These are phyloP conservation scores for Emberiza fucata DNA, from an alignment of 2,113 vertebrate species.

Conservation along the genomic window DNA sequence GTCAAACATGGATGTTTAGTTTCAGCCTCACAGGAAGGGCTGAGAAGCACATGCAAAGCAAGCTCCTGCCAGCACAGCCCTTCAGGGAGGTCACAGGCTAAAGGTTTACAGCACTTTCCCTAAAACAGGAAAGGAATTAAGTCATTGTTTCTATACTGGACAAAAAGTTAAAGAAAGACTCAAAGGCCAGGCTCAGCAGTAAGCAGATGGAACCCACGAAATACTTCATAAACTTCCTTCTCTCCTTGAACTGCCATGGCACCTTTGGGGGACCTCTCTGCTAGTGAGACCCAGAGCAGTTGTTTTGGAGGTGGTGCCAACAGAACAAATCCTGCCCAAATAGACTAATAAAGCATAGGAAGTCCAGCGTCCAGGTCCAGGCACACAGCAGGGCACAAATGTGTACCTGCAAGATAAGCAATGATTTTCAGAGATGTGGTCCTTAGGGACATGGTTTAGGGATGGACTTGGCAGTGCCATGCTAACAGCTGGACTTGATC, in stretches of 20 bases:
- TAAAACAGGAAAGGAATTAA: not conserved
- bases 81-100: not conserved
- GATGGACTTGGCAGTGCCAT: not conserved
- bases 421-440: not conserved
- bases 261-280: not conserved
- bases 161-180: conserved; percentile 16
- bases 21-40: conserved; percentile 16
- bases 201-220: not conserved
- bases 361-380: not conserved
- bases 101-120: not conserved
- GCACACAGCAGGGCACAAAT: not conserved
- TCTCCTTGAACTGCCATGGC: not conserved
- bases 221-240: not conserved
- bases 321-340: not conserved
- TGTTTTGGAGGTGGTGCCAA: not conserved
- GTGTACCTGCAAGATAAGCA: not conserved
- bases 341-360: not conserved
- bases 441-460: not conserved
- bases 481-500: not conserved
- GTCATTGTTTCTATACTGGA: not conserved
- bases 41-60: not conserved
- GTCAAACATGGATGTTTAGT: conserved; percentile 3
- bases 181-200: not conserved
- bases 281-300: not conserved
- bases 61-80: not conserved